These are phyloP conservation scores for Polylopha cassiicola DNA, from an alignment of 2,888 invertebrate species.

Conservation along the genomic window DNA sequence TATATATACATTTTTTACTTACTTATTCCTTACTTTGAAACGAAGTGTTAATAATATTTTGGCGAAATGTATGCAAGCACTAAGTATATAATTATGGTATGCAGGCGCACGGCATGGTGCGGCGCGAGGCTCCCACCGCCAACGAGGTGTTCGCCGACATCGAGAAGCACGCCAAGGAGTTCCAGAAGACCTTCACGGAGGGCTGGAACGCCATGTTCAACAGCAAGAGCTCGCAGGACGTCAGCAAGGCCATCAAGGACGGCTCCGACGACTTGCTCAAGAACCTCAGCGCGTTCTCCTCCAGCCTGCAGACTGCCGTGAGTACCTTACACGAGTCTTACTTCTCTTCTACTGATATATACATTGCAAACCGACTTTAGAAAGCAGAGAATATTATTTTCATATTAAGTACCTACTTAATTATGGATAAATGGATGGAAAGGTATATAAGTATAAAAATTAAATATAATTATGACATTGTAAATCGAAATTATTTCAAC, in stretches of 20 bases:
- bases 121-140: constrained; percentile 46
- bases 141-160: constrained; percentile 43
- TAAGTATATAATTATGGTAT: constrained; percentile 14
- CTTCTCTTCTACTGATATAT: too few species aligned
- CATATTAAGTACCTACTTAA: too few species aligned
- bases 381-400: too few species aligned
- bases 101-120: constrained; percentile 48
- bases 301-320: constrained; percentile 50
- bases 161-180: constrained; percentile 51
- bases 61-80: too few species aligned
- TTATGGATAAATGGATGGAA: too few species aligned
- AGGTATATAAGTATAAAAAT: too few species aligned
- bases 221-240: constrained; percentile 57
- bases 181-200: constrained; percentile 53
- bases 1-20: too few species aligned
- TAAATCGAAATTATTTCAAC: too few species aligned
- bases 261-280: constrained; percentile 50
- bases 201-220: constrained; percentile 43
- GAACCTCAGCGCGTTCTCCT: constrained; percentile 46
- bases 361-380: too few species aligned
- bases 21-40: too few species aligned
- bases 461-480: too few species aligned
- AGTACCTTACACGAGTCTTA: constrained; percentile 31
- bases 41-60: too few species aligned
- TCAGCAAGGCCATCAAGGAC: constrained; percentile 56